These are phyloP conservation scores for Sebastiscus albofasciatus DNA, from an alignment of 2,797 vertebrate genomes.

Conservation along the genomic window DNA sequence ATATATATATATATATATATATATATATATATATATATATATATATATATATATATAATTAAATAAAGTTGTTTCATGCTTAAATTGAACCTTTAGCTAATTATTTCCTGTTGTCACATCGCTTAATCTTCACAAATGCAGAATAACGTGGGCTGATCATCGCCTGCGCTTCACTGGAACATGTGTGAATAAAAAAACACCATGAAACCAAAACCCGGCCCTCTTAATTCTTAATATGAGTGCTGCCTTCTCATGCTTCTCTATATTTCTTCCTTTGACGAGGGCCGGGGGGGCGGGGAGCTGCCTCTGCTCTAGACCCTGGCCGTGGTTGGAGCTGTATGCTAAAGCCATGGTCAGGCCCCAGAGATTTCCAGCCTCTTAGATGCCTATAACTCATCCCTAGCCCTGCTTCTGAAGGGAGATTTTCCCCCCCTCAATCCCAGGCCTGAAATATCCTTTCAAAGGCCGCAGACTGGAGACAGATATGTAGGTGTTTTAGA, in stretches of 20 bases:
- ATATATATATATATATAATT: not conserved
- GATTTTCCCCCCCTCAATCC: constrained; percentile 81
- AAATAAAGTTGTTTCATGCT: not conserved
- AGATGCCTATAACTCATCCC: constrained; percentile 88
- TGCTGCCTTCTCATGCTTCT: constrained; percentile 57
- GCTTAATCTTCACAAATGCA: not conserved
- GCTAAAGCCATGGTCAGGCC: constrained; percentile 84
- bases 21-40: too few relatives aligned
- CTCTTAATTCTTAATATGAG: constrained; percentile 62
- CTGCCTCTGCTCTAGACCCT: constrained; percentile 58
- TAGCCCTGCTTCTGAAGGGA: constrained; percentile 81
- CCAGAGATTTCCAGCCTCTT: constrained; percentile 86
- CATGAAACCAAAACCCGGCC: constrained; percentile 48
- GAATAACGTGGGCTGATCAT: not conserved
- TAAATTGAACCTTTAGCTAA: not conserved
- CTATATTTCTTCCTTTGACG: constrained; percentile 64
- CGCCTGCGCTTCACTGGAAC: constrained; percentile 26
- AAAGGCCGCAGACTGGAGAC: constrained; percentile 87
- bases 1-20: too few relatives aligned
- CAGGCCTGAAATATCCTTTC: constrained; percentile 84
- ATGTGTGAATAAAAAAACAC: constrained; percentile 41
- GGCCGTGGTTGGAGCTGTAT: constrained; percentile 78
- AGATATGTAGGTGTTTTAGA: constrained; percentile 90
- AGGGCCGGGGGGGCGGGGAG: constrained; percentile 17
- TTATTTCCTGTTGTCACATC: not conserved